Base-by-base conservation (phyloP, 2,888 invertebrate species). In the Machimus atricapillus region DNA sequence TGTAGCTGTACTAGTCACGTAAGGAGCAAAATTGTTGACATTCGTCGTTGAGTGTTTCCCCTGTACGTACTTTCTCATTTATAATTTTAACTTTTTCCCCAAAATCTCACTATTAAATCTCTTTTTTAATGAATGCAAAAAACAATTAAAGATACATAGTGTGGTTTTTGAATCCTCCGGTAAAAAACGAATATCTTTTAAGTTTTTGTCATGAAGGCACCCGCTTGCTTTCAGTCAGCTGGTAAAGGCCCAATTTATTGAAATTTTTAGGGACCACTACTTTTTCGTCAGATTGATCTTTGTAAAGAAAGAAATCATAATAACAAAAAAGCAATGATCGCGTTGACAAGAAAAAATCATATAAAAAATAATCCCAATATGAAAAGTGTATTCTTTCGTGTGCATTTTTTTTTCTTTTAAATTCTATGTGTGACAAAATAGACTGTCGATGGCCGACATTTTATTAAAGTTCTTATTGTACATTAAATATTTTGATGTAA, bases 161-260 rank as follows among this genome's bases (percentile, higher is more conserved):
- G 58, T 82, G 82, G 82, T 82, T 82, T 82, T 82, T 82, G 82
- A 82, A 82, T 82, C 82, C 82, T 82, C 82, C 82, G 31, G 31
- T 27, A 79, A 8, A 52, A 79, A 79, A 52, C 0, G 52, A 58
- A 82, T 78, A 78, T 43, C 27, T 76, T 16, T 76, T 76, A 58
- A 58, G 52, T 58, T 82, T 8, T 82, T 58, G 37, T 82, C 66
- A 58, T 82, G 82, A 82, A 82, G 82, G 82, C 82, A 82, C 40
- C 66, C 34, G 66, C 66, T 82, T 82, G 82, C 82, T 82, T 82
- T 82, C 82, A 82, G 56, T 82, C 82, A 82, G 82, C 82, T 82
- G 82, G 82, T 82, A 82, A 82, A 82, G 82, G 82, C 82, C 82
- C 82, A 82, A 82, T 82, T 79, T 79, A 79, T 79, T 82, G 82